Evolutionary conservation across 2,113 vertebrate genomes (phyloP).

Genomic region (Triplophysa rosa): DNA sequence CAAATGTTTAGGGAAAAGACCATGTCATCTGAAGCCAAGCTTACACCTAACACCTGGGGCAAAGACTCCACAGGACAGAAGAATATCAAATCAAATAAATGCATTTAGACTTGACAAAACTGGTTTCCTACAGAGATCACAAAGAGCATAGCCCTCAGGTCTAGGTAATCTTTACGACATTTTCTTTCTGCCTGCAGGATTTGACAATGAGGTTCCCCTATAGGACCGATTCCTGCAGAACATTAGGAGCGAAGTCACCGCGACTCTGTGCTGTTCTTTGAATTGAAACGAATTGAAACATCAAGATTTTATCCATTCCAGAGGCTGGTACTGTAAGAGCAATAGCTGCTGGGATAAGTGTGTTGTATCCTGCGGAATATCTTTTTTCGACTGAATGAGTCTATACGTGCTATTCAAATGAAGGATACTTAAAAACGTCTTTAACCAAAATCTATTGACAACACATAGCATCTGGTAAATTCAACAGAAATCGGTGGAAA

Average conservation of each 20-base stretch:
- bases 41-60: background rate
- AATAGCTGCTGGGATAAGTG: conserved; percentile 11
- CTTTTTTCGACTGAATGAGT: background rate
- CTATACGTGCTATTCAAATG: conserved; percentile 20
- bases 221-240: conserved; percentile 12
- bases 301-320: conserved; percentile 12
- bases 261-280: background rate
- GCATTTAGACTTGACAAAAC: conserved; percentile 21
- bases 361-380: background rate
- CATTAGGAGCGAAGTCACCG: conserved; percentile 13
- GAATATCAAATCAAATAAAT: background rate
- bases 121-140: conserved; percentile 35
- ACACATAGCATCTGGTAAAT: background rate
- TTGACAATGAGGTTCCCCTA: background rate
- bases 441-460: background rate
- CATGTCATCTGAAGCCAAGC: no score
- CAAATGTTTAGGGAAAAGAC: background rate
- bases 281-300: conserved; percentile 26
- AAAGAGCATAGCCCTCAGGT: conserved; percentile 35
- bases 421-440: background rate
- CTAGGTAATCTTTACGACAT: conserved; percentile 31
- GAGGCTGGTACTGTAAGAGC: background rate
- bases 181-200: conserved; percentile 16
- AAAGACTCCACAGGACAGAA: background rate
- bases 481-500: conserved; percentile 21